Percentiles rank a stretch among this genome's conserved stretches.
Conservation (phyloP, 92 coral and sea anemone genomes). For the Porites lobata region DNA sequence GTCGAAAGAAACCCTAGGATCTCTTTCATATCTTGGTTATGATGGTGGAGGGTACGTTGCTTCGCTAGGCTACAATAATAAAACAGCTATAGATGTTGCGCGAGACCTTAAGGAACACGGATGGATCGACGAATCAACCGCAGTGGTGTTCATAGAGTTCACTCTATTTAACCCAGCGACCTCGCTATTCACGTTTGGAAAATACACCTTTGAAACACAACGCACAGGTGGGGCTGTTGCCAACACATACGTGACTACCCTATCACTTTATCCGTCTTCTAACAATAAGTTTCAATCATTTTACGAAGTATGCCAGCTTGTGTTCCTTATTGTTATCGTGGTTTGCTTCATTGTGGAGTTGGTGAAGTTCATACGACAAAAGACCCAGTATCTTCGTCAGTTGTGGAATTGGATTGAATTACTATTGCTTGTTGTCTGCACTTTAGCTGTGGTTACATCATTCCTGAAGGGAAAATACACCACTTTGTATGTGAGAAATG, state of each 20-base stretch:
- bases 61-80: conserved; percentile 76
- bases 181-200: conserved; percentile 68
- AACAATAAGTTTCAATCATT: conserved; percentile 68
- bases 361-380: conserved; percentile 73
- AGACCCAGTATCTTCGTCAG: conserved; percentile 52
- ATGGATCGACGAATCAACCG: conserved; percentile 80
- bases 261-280: conserved; percentile 69
- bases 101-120: conserved; percentile 48
- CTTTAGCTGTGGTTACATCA: conserved; percentile 74
- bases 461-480: conserved; percentile 82
- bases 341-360: conserved; percentile 69
- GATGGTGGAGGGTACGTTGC: conserved; percentile 92
- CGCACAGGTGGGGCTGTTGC: conserved; percentile 65
- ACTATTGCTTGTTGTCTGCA: conserved; percentile 55
- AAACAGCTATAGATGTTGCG: conserved; percentile 66
- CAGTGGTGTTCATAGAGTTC: conserved; percentile 77
- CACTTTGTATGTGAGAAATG: conserved; percentile 69
- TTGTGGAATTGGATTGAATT: conserved; percentile 89
- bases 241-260: conserved; percentile 54
- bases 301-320: conserved; percentile 77
- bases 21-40: conserved; percentile 69
- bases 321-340: conserved; percentile 74
- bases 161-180: conserved; percentile 66
- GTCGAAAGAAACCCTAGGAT: conserved; percentile 29
- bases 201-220: conserved; percentile 69